phyloP scores from a whole-genome alignment of 2,888 invertebrate genomes.

The Leptogaster cylindrica region DNA sequence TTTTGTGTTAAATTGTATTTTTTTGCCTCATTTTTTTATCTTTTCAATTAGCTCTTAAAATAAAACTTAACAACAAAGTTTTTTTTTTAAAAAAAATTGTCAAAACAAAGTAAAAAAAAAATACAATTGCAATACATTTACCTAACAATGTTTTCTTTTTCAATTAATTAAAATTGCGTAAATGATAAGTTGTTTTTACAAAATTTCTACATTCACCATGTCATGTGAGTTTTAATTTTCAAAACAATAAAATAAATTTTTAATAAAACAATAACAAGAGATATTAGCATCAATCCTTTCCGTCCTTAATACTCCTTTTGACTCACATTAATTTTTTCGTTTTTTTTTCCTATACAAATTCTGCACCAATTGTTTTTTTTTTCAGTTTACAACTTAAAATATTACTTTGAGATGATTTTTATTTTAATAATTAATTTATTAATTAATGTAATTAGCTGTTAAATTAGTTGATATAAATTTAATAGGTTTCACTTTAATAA shows the following conservation, averaged over 20 bases:
- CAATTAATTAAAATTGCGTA: no score
- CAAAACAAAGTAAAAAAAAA: conserved; percentile 8
- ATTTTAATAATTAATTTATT: conserved; percentile 17
- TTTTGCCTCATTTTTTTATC: conserved; percentile 6
- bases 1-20: conserved; percentile 29
- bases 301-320: background rate
- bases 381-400: conserved; percentile 5
- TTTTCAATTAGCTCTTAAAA: conserved; percentile 28
- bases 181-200: no score
- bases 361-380: background rate
- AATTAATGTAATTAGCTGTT: conserved; percentile 23
- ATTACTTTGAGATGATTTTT: no score
- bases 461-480: conserved; percentile 24
- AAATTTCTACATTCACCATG: no score
- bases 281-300: background rate
- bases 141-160: no score
- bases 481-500: conserved; percentile 26
- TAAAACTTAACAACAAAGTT: conserved; percentile 35
- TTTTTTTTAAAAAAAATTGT: no score
- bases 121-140: conserved; percentile 9
- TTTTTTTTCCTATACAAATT: background rate
- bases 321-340: background rate
- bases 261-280: background rate
- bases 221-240: no score
- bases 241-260: conserved; percentile 1